Percentiles rank a stretch among this genome's conserved stretches.
phyloP scores from a whole-genome alignment of 2,797 vertebrate genomes.

The Hapalemur alaotrensis region DNA sequence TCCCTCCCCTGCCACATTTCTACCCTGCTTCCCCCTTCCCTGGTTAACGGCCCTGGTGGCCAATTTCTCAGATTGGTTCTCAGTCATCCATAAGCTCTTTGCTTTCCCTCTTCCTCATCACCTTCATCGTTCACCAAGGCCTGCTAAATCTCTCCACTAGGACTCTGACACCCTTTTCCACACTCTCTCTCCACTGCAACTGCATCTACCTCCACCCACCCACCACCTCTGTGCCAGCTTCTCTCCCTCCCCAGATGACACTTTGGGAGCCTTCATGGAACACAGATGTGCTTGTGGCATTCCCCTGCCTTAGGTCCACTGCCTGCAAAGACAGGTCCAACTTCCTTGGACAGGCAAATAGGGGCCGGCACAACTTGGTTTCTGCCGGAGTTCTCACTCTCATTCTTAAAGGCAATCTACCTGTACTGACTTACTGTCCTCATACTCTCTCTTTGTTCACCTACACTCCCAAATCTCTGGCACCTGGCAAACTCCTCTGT shows the following conservation, averaged over 20 bases:
- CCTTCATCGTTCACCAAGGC: neutral
- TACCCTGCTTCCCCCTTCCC: neutral
- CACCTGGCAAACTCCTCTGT: neutral
- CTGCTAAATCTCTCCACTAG: neutral
- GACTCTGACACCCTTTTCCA: neutral
- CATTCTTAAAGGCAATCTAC: neutral
- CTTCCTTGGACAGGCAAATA: neutral
- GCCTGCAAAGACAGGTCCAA: neutral
- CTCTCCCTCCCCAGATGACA: neutral
- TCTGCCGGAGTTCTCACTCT: neutral
- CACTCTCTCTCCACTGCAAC: fast-evolving
- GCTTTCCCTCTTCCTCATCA: neutral
- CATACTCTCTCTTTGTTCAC: neutral
- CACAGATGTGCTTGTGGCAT: fast-evolving
- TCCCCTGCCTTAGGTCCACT: neutral
- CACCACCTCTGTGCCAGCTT: neutral
- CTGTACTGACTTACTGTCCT: neutral
- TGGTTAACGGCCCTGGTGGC: neutral
- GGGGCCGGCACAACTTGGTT: neutral
- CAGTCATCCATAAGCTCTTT: neutral
- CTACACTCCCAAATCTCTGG: neutral
- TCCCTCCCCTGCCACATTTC: neutral
- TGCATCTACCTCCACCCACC: neutral
- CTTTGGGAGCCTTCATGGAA: neutral
- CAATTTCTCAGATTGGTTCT: neutral